Percentiles rank a stretch among this genome's conserved stretches.
Evolutionary conservation across 2,888 invertebrate species (phyloP).

Genomic region (Drosophila limbata): DNA sequence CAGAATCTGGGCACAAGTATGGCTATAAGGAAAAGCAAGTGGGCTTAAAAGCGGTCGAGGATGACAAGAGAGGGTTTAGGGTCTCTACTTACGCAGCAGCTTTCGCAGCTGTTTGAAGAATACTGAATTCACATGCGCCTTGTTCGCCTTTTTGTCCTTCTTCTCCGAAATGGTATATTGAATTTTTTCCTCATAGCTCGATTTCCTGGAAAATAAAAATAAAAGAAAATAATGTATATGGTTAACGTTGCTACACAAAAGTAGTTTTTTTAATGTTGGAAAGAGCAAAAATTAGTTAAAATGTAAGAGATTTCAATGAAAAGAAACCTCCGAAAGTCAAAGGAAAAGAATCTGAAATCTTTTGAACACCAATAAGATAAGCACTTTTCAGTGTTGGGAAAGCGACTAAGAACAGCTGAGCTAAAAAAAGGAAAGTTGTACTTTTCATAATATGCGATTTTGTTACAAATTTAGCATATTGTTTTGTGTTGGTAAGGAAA

Average conservation of each 20-base stretch:
- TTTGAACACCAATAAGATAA: too few species aligned
- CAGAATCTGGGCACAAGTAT: conserved; percentile 93
- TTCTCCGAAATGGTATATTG: conserved; percentile 92
- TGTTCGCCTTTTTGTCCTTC: conserved; percentile 87
- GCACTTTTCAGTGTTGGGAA: too few species aligned
- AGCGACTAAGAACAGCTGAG: too few species aligned
- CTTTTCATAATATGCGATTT: too few species aligned
- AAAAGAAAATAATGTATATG: neutral
- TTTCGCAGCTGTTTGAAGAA: conserved; percentile 90
- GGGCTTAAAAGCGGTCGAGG: neutral
- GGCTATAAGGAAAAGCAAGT: conserved; percentile 80
- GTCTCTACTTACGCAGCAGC: conserved; percentile 86
- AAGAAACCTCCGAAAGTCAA: neutral
- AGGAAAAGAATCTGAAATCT: neutral
- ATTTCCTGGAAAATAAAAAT: conserved; percentile 83
- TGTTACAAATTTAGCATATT: too few species aligned
- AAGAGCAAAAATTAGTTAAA: neutral
- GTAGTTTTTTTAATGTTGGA: neutral
- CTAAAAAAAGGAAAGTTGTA: too few species aligned
- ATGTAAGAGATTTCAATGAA: neutral
- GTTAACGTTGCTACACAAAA: neutral
- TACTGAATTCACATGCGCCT: conserved; percentile 91
- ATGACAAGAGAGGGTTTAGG: neutral
- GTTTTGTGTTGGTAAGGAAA: too few species aligned
- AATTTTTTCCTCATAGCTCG: conserved; percentile 89